Percentiles rank a stretch among this genome's conserved stretches.
Conservation (phyloP, 2,113 vertebrate species). For the Uria lomvia region DNA sequence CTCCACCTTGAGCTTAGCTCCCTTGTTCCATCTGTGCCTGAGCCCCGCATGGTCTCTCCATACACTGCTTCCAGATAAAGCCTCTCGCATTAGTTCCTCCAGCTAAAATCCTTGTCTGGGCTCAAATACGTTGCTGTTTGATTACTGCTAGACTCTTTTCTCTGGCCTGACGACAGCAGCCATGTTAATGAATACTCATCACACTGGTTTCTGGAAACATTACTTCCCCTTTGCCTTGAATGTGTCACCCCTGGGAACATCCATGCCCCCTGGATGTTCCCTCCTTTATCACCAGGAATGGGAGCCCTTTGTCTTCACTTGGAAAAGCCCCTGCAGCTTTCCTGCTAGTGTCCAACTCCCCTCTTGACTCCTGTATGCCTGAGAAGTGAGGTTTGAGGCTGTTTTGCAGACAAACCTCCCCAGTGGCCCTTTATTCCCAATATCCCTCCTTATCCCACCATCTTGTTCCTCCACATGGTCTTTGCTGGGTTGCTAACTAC, state of each 20-base stretch:
- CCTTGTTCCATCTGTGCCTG: accelerated
- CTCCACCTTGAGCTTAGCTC: neutral
- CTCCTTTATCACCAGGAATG: neutral
- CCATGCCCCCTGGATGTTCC: neutral
- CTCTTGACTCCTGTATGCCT: neutral
- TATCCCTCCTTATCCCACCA: neutral
- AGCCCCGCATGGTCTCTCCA: neutral
- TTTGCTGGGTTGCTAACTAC: neutral
- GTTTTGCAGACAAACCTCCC: neutral
- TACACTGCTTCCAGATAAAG: neutral
- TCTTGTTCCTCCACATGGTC: neutral
- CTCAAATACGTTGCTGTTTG: accelerated
- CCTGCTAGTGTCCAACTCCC: neutral
- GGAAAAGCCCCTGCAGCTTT: neutral
- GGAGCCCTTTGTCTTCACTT: neutral
- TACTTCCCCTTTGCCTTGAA: neutral
- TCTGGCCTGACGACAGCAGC: neutral
- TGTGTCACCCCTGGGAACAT: neutral
- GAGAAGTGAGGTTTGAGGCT: neutral
- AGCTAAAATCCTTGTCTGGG: neutral
- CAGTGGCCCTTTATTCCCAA: neutral
- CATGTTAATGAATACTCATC: neutral
- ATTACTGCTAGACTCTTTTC: neutral
- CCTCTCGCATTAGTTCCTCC: neutral
- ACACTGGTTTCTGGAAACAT: neutral